These are phyloP conservation scores for Tetraodon nigroviridis DNA, from an alignment of 2,113 vertebrate species.

Conservation along the genomic window DNA sequence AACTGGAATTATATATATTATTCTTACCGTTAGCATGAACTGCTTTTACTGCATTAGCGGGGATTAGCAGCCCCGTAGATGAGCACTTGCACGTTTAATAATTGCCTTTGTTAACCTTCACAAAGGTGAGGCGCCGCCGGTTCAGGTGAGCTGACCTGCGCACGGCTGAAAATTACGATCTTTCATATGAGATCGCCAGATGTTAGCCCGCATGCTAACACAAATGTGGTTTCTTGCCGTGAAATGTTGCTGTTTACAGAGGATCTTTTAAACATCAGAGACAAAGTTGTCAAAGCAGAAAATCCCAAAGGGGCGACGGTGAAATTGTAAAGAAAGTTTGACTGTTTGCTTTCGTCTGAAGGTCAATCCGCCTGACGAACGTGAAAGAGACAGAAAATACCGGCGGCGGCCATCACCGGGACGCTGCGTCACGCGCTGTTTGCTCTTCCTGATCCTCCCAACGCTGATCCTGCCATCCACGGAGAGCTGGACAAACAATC, in stretches of 20 bases:
- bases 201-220: too few species aligned
- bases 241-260: too few species aligned
- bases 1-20: too few species aligned
- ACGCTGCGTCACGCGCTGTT: neutral
- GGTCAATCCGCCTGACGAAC: neutral
- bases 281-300: too few species aligned
- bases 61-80: slow-evolving; percentile 22
- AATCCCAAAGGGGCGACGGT: too few species aligned
- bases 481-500: slow-evolving; percentile 1
- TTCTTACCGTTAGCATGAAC: too few species aligned
- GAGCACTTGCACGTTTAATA: slow-evolving; percentile 31
- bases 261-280: too few species aligned
- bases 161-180: slow-evolving; percentile 24
- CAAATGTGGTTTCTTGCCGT: too few species aligned
- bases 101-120: slow-evolving; percentile 41
- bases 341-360: slow-evolving; percentile 13
- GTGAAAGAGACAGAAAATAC: slow-evolving; percentile 6
- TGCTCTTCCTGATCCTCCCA: slow-evolving; percentile 5
- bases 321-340: neutral
- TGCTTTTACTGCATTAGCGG: neutral
- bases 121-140: neutral
- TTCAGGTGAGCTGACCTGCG: neutral
- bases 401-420: neutral
- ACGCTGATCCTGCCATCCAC: neutral
- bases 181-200: too few species aligned